Evolutionary conservation across 2,797 vertebrate genomes (phyloP), one percentile per base, ranked within the genome.

Genomic region (Oophaga sylvatica): DNA sequence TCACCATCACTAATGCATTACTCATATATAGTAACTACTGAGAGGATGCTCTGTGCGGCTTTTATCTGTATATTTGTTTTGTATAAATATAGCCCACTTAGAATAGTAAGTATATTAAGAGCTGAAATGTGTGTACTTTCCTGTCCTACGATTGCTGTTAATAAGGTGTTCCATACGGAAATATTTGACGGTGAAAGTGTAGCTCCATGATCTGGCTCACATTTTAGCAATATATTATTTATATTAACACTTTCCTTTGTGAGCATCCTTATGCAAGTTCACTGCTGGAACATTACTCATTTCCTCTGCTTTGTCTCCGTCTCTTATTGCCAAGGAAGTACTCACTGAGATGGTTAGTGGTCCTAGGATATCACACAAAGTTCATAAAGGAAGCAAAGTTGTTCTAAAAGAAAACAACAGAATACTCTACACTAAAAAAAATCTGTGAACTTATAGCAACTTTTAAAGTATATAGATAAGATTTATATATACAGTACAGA

Each of bases 161-260:
- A 81, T 48, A 81, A 15, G 80, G 31, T 63, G 41, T 26, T 63
- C 35, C n/a, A 48, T 65, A n/a, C 17, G 31, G 62, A 81, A 81
- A 65, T 65, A 65, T 35, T n/a, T 63, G 1, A 77, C n/a, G 1
- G 75, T 26, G 1, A 48, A 63, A 81, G 60, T 65, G 41, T 81
- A 63, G 60, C 75, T 53, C 48, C 48, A 53, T 15, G 26, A 26
- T 26, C 75, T 56, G 12, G 45, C 13, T 77, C 22, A 56, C 13
- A 56, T 76, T 76, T 76, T 76, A 76, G 73, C 22, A 15, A 76
- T 77, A 22, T 26, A 77, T 77, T 53, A 77, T 77, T 77, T 48
- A 77, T 77, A 77, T 53, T 77, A 77, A 53, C 75, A 77, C 71
- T 75, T 48, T 75, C 71, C 20, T 77, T 48, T 56, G 75, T 77